phyloP scores from a whole-genome alignment of 2,113 vertebrate genomes.

The Polypterus bichir region DNA sequence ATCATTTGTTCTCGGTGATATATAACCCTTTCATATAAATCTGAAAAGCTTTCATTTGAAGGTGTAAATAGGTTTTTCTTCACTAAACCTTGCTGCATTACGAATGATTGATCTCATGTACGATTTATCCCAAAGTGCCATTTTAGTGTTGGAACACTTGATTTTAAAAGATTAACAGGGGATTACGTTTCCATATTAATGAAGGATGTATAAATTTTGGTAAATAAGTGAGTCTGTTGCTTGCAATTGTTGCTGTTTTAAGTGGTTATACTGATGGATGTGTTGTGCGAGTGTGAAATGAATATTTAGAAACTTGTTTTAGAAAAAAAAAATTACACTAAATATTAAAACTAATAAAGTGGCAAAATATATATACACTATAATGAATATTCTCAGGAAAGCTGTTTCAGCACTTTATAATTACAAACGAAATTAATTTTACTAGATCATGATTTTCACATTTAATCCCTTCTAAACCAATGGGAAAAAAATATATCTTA shows the following conservation, averaged over 20 bases:
- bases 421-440: too few species aligned
- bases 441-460: too few species aligned
- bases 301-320: too few species aligned
- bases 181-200: slow-evolving; percentile 70
- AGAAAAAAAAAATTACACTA: too few species aligned
- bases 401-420: too few species aligned
- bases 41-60: slow-evolving; percentile 73
- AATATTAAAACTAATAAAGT: too few species aligned
- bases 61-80: slow-evolving; percentile 59
- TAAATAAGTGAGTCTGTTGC: slow-evolving; percentile 78
- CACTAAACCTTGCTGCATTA: slow-evolving; percentile 68
- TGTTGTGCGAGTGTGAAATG: too few species aligned
- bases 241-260: slow-evolving; percentile 60
- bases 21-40: slow-evolving; percentile 71
- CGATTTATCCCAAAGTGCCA: slow-evolving; percentile 75
- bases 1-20: slow-evolving; percentile 79
- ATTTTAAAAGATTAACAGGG: slow-evolving; percentile 73
- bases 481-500: too few species aligned
- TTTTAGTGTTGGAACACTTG: slow-evolving; percentile 67
- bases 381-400: too few species aligned
- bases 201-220: slow-evolving; percentile 72
- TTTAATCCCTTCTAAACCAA: too few species aligned
- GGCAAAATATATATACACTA: too few species aligned
- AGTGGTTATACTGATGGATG: slow-evolving; percentile 47
- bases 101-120: slow-evolving; percentile 75